A percentile compares a stretch with the other conserved stretches of the same genome.
phyloP scores from a whole-genome alignment of 2,113 vertebrate genomes.

The Solenodon paradoxus region DNA sequence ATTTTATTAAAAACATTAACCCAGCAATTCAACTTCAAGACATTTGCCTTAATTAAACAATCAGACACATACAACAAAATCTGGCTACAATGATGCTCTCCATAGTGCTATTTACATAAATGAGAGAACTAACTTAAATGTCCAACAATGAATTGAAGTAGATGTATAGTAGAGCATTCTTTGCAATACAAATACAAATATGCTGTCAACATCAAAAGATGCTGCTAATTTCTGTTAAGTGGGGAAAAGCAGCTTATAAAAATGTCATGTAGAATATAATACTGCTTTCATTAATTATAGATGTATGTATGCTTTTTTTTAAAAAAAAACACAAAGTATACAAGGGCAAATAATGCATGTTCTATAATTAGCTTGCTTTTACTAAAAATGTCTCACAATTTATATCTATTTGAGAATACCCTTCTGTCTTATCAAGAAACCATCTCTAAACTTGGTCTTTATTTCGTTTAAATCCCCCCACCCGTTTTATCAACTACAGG shows the following conservation, averaged over 20 bases:
- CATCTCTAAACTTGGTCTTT: not conserved
- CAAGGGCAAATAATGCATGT: not conserved
- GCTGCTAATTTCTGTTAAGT: not conserved
- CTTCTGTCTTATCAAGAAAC: not conserved
- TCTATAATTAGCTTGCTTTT: not conserved
- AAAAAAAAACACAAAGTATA: not conserved
- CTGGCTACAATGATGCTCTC: not conserved
- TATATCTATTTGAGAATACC: not conserved
- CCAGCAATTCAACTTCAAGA: not conserved
- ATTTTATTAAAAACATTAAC: slow-evolving; percentile 10
- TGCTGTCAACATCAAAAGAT: not conserved
- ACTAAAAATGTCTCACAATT: not conserved
- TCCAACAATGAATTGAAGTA: not conserved
- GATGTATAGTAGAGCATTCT: not conserved
- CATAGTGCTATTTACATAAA: not conserved
- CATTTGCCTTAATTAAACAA: not conserved
- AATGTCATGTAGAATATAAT: not conserved
- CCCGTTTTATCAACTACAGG: not conserved
- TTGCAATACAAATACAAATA: not conserved
- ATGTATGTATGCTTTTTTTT: not conserved
- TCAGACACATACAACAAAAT: not conserved
- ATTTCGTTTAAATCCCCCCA: not conserved
- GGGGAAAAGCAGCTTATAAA: not conserved
- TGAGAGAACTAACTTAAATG: not conserved
- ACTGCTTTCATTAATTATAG: not conserved